Conservation (phyloP, 2,888 invertebrate species). For the Sminthurinus aureus region DNA sequence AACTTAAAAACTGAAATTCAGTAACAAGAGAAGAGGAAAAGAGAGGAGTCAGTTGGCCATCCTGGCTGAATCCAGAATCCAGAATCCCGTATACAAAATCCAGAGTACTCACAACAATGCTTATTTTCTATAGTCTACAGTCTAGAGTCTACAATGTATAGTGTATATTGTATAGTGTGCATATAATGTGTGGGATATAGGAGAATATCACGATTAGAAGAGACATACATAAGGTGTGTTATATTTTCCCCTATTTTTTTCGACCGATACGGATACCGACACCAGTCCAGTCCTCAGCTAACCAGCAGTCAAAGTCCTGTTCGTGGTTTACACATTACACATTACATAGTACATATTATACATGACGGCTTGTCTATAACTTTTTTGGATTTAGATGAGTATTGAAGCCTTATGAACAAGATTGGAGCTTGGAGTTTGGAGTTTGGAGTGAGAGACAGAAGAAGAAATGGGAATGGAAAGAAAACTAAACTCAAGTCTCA, state of each 20-base stretch:
- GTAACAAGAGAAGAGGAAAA: conserved; percentile 4
- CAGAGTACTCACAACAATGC: too few species aligned
- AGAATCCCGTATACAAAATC: not conserved
- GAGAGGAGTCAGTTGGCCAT: conserved; percentile 24
- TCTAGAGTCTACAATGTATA: not conserved
- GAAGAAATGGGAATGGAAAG: not conserved
- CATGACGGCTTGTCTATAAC: not conserved
- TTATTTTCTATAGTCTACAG: not conserved
- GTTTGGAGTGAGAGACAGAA: not conserved
- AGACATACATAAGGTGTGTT: conserved; percentile 4
- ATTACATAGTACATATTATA: not conserved
- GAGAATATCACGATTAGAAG: not conserved
- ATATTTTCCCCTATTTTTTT: not conserved
- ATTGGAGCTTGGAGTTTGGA: too few species aligned
- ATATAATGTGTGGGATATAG: not conserved
- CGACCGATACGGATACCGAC: not conserved
- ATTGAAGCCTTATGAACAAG: not conserved
- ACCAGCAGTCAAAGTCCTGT: not conserved
- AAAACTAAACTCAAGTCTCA: not conserved
- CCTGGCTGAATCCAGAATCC: not conserved
- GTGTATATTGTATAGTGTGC: not conserved
- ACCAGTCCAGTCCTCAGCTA: too few species aligned
- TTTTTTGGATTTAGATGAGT: not conserved
- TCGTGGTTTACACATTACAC: not conserved
- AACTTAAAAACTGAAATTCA: conserved; percentile 3